phyloP scores from a whole-genome alignment of 2,888 invertebrate species.

The Isotomurus palustris region DNA sequence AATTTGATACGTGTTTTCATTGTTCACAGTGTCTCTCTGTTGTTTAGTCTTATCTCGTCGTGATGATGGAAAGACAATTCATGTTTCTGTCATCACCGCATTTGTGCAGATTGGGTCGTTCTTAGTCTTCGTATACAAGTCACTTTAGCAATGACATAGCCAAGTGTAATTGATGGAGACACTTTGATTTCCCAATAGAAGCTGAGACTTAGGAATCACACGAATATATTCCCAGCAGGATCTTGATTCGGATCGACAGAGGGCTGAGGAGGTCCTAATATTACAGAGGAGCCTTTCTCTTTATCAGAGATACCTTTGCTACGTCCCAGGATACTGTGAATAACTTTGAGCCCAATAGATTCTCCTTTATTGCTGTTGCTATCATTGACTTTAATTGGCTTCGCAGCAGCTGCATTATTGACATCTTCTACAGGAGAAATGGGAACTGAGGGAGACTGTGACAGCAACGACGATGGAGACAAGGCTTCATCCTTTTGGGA shows the following conservation, averaged over 20 bases:
- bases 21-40: too few relatives aligned
- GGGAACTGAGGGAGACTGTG: constrained; percentile 12
- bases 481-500: constrained; percentile 22
- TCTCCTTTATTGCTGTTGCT: constrained; percentile 20
- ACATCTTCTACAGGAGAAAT: neutral
- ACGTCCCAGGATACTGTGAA: constrained; percentile 11
- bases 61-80: too few relatives aligned
- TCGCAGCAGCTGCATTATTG: neutral
- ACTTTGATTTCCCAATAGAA: too few relatives aligned
- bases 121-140: too few relatives aligned
- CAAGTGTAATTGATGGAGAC: too few relatives aligned
- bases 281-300: constrained; percentile 1
- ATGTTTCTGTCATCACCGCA: too few relatives aligned
- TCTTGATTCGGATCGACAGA: constrained; percentile 43
- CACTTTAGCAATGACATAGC: too few relatives aligned
- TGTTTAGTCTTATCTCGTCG: too few relatives aligned
- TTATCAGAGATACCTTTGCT: constrained; percentile 1
- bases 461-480: constrained; percentile 5
- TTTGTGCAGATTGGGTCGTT: too few relatives aligned
- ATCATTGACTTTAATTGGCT: neutral
- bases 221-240: constrained; percentile 40
- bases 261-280: constrained; percentile 30
- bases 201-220: constrained; percentile 12
- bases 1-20: too few relatives aligned
- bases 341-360: constrained; percentile 22